Percentiles rank a stretch among this genome's conserved stretches.
Evolutionary conservation across 2,113 vertebrate species (phyloP).

Genomic region (Nothocercus julius): DNA sequence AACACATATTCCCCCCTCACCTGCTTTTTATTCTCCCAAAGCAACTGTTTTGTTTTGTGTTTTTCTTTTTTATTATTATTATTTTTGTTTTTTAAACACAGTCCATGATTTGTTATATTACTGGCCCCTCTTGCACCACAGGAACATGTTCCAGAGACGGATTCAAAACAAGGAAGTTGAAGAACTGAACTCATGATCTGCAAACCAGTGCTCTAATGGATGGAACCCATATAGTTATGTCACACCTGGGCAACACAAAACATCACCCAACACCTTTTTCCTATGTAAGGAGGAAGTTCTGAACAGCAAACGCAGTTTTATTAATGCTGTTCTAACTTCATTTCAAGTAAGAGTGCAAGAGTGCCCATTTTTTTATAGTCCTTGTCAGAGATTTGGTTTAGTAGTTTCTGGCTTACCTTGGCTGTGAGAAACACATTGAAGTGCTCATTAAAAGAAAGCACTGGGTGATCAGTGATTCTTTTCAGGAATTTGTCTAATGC

Average conservation of each 20-base stretch:
- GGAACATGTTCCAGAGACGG: neutral
- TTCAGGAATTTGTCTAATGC: constrained; percentile 97
- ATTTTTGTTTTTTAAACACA: too few relatives aligned
- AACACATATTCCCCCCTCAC: neutral
- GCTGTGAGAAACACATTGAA: constrained; percentile 92
- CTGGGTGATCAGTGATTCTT: constrained; percentile 94
- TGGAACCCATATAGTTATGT: neutral
- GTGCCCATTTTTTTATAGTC: neutral
- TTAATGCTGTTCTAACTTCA: neutral
- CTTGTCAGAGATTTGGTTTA: neutral
- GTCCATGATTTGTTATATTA: neutral
- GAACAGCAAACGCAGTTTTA: neutral
- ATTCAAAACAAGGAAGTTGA: neutral
- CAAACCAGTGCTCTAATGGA: neutral
- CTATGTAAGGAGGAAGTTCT: neutral
- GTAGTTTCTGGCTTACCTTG: constrained; percentile 82
- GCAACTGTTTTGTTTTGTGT: too few relatives aligned
- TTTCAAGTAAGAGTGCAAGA: neutral
- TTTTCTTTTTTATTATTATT: neutral
- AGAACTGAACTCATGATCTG: neutral
- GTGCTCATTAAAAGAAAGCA: constrained; percentile 96
- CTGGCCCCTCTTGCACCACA: neutral
- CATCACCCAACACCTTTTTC: neutral
- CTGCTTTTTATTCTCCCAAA: neutral
- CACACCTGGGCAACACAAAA: neutral